Percentiles rank a stretch among this genome's conserved stretches.
These are phyloP conservation scores for Oncopeltus fasciatus DNA, from an alignment of 1,140 invertebrate species.

Conservation along the genomic window DNA sequence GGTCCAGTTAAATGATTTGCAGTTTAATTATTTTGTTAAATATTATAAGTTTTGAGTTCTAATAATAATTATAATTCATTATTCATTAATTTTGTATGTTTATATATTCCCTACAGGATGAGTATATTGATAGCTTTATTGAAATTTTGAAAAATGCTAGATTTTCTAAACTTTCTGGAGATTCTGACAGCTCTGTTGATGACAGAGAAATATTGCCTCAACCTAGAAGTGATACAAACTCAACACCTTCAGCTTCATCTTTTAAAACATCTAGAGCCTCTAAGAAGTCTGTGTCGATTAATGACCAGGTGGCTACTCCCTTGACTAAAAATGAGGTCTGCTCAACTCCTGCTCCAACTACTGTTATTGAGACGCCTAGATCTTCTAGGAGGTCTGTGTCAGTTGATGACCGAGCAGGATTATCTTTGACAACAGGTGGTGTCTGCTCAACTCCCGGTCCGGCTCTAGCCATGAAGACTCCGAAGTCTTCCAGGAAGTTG, in stretches of 20 bases:
- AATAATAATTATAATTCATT: neutral
- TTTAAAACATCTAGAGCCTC: neutral
- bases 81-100: neutral
- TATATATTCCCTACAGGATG: neutral
- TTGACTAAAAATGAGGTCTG: no score
- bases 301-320: no score
- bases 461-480: neutral
- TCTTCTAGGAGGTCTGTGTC: no score
- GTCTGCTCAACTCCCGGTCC: no score
- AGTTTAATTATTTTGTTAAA: no score
- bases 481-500: neutral
- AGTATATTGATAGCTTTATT: constrained; percentile 2
- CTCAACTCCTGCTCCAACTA: no score
- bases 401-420: no score
- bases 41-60: no score
- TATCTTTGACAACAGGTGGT: no score
- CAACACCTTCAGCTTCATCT: neutral
- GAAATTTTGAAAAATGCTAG: constrained; percentile 3
- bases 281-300: neutral
- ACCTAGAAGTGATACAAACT: neutral
- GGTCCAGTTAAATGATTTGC: no score
- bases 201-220: neutral
- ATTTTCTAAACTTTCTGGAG: neutral
- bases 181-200: constrained; percentile 2
- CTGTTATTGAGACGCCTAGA: no score